A percentile compares a stretch with the other conserved stretches of the same genome.
Conservation (phyloP, 2,797 vertebrate species). For the Tolypeutes matacus region DNA sequence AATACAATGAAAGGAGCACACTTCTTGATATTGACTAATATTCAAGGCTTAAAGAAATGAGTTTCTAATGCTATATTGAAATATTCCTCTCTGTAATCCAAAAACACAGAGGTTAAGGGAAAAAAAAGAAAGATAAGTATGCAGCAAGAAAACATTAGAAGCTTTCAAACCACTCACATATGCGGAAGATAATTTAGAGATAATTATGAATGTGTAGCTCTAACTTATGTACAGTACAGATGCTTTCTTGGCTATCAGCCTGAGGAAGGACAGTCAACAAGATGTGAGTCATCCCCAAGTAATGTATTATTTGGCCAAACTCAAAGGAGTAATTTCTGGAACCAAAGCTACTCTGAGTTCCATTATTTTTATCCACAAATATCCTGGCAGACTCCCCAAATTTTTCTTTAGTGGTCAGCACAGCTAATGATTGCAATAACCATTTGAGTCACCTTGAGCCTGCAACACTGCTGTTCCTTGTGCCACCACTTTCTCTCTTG, state of each 20-base stretch:
- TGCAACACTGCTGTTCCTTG: rapidly evolving
- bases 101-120: background rate
- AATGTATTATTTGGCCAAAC: conserved; percentile 59
- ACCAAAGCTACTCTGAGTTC: conserved; percentile 34
- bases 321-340: conserved; percentile 35
- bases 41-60: background rate
- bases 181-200: conserved; percentile 35
- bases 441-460: conserved; percentile 1
- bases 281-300: conserved; percentile 31
- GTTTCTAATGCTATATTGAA: background rate
- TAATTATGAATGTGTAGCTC: conserved; percentile 46
- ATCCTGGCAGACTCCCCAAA: conserved; percentile 16
- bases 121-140: background rate
- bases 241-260: conserved; percentile 52
- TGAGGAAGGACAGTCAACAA: background rate
- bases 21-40: background rate
- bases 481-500: background rate
- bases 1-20: background rate
- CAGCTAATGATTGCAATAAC: background rate
- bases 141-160: background rate
- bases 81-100: background rate
- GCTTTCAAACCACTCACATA: background rate
- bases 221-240: conserved; percentile 48
- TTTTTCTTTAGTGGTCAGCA: conserved; percentile 1
- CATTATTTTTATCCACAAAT: background rate